Base-by-base conservation (phyloP, 2,113 vertebrate species). In the Erythrocercus mccallii region DNA sequence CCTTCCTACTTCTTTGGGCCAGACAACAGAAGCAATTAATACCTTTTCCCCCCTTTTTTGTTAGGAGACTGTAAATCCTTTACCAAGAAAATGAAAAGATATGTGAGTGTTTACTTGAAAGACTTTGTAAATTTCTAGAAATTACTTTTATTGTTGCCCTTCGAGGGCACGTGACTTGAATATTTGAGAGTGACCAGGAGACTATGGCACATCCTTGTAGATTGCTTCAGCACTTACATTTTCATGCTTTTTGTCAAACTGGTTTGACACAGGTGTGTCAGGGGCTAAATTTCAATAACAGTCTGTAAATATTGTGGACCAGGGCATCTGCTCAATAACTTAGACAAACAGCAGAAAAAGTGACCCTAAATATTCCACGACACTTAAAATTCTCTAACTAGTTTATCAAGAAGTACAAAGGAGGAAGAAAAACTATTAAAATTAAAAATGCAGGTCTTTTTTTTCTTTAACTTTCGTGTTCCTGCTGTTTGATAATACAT, bases 31-130 rank as follows among this genome's bases (percentile, higher is more conserved):
- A 74, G 7, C 40, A 66, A 72, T 31, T 61, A 3, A 22, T 28
- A 35, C 5, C 10, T 12, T 66, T 1, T 9, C 11, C 9, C 4
- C 30, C 3, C 1, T 2, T 27, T 57, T 82, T 64, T 69, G 5
- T 50, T 33, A 21, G 33, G 35, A 27, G 10, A 7, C 51, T 61
- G 62, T 3, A 45, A 84, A 45, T 6, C 4, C 11, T 45, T 70
- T 57, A 74, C 15, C 33, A 87, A 28, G 40, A 82, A 53, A 69
- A 64, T 25, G 40, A 21, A 64, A 73, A 68, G 21, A 53, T 15
- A 68, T 9, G 10, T 35, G 8, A 68, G 12, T 17, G 6, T 37
- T 62, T 44, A 28, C 9, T 60, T 70, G 33, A 71, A 83, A 74
- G 22, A 40, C 27, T 33, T 64, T 16, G 10, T 21, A 19, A 62